A percentile compares a stretch with the other conserved stretches of the same genome.
Evolutionary conservation across 2,797 vertebrate genomes (phyloP).

Genomic region (Morelia viridis): DNA sequence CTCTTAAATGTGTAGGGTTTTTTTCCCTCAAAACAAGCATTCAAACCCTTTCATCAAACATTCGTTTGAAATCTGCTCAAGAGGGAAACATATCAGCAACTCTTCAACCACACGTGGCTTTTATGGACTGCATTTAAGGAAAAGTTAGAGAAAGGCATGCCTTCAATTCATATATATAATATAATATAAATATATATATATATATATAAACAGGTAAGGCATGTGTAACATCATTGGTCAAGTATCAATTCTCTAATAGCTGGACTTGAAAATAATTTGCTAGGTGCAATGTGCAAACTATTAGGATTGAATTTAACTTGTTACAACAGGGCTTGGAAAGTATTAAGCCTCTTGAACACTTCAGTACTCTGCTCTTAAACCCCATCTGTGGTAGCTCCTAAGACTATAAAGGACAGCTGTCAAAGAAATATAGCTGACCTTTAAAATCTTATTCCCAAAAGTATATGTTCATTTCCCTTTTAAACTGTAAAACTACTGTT

Average conservation of each 20-base stretch:
- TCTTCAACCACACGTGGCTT: conserved; percentile 47
- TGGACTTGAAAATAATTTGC: conserved; percentile 7
- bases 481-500: conserved; percentile 51
- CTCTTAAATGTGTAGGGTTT: conserved; percentile 38
- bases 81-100: conserved; percentile 18
- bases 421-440: conserved; percentile 40
- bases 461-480: conserved; percentile 6
- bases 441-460: conserved; percentile 40
- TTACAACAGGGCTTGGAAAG: conserved; percentile 39
- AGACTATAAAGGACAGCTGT: conserved; percentile 42
- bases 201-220: background rate
- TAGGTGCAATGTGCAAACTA: conserved; percentile 34
- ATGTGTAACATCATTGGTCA: background rate
- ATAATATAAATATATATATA: no score
- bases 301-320: conserved; percentile 34
- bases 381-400: background rate
- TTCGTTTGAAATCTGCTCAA: conserved; percentile 44
- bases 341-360: conserved; percentile 1
- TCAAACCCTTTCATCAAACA: conserved; percentile 50
- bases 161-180: conserved; percentile 24
- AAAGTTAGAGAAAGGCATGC: conserved; percentile 12
- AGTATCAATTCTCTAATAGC: conserved; percentile 12
- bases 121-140: conserved; percentile 37
- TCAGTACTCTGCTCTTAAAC: background rate
- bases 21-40: conserved; percentile 34